Evolutionary conservation across 2,797 vertebrate genomes (phyloP), one percentile per base, ranked within the genome.

Genomic region (Hippocampus kuda): DNA sequence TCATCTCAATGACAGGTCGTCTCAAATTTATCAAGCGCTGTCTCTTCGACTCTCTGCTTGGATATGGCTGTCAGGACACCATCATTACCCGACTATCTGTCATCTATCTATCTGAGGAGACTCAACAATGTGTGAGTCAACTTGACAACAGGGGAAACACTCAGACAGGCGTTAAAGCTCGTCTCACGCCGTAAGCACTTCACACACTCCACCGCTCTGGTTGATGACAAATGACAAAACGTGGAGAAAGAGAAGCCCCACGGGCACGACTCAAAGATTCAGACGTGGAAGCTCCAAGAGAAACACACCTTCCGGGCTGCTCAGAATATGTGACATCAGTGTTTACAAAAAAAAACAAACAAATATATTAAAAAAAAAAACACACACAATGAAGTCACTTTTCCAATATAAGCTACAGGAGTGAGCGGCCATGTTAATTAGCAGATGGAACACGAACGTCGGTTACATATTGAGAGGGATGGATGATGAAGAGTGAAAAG

Each of bases 141-240:
- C 44, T 65, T 65, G 22, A 18, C 24, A 65, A 48, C 24, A 48
- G 44, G 63, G 24, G 44, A 27, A 64, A 64, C 62, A 65, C 24
- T 18, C 41, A 64, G 63, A 48, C 7, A 27, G 63, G 44, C 24
- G 13, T 65, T 48, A 46, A 65, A 11, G 42, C 63, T 38, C n/a
- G 34, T 54, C 30, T 34, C 51, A 34, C 27, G 4, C 38, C 66
- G 22, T 67, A 24, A 67, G 57, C 66, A 56, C 66, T 54, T 67
- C 51, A 57, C 20, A 44, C 53, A 34, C 22, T 10, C 27, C 34
- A 3, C 2, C 66, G 6, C 38, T 54, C 53, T 42, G 10, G 2
- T 5, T 54, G 30, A 54, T 24, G 66, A 42, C 66, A 38, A 38
- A 54, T 53, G n/a, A 67, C 34, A 42, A 57, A 57, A 16, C 9